Evolutionary conservation across 1,140 invertebrate genomes (phyloP), one percentile per base, ranked within the genome.

Genomic region (Atta texana): DNA sequence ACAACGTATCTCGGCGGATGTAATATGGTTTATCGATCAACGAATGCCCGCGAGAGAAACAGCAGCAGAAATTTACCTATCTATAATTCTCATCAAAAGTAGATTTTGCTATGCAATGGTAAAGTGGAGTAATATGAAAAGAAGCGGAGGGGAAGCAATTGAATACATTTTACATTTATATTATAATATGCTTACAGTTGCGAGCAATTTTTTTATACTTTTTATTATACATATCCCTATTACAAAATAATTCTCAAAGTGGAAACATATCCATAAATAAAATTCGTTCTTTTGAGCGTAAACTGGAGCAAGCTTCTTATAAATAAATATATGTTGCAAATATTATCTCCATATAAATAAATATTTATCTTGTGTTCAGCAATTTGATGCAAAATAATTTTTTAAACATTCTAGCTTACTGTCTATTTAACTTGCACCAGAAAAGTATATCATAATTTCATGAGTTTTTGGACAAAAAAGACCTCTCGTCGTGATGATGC

Each of bases 21-120:
- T 87, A 82, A 90, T 90, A 90, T 84, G 71, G 59, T 10, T 7
- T 24, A 55, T 87, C 82, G 55, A 90, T 90, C 89, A 84, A 89
- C 78, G 55, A 78, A n/a, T 68, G n/a, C 49, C 63, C 63, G 63
- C 77, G 63, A 49, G 66, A 39, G 39, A 72, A 49, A 82, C 14
- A 44, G 55, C 12, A 24, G 68, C 21, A 39, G 24, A 44, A 59
- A 55, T 75, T 49, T 57, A 74, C 7, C 18, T 74, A 59, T 53
- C 51, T 69, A 75, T 61, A 74, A 84, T 84, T 75, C 49, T 14
- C 55, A 16, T 75, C 68, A 61, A 61, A 49, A 63, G 39, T 51
- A 59, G 24, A 74, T 63, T 61, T 44, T 5, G 21, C 66, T n/a
- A 6, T 49, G 63, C 51, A 39, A 24, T n/a, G 18, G 8, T 5